phyloP scores from a whole-genome alignment of 2,113 vertebrate genomes.

The Xerus inauris region DNA sequence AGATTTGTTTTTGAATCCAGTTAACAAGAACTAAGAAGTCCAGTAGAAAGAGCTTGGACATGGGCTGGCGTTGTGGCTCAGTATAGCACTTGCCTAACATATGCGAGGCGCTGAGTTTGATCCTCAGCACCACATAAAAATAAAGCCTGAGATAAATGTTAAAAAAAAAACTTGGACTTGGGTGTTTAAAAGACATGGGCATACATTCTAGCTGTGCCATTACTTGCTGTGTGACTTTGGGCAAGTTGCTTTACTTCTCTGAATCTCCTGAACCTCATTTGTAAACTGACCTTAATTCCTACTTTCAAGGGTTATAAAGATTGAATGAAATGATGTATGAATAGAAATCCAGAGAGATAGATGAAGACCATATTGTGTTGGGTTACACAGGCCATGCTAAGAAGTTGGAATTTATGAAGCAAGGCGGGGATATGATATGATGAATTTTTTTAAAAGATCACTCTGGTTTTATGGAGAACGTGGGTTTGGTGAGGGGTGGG shows the following conservation, averaged over 20 bases:
- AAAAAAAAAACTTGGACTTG: not conserved
- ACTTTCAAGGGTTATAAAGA: not conserved
- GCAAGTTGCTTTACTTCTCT: not conserved
- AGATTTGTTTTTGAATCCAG: not conserved
- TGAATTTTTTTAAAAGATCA: not conserved
- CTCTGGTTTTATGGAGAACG: not conserved
- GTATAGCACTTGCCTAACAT: no score
- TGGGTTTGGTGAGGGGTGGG: fast-evolving
- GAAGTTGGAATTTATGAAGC: not conserved
- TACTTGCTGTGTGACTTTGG: not conserved
- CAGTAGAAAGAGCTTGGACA: not conserved
- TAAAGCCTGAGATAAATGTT: no score
- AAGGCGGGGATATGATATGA: not conserved
- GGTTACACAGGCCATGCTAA: not conserved
- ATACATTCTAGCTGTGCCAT: not conserved
- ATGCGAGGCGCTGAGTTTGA: no score
- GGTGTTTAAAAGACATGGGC: not conserved
- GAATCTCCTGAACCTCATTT: not conserved
- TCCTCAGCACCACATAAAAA: no score
- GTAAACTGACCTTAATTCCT: not conserved
- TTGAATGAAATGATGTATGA: not conserved
- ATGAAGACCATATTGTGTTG: not conserved
- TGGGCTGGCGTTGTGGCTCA: no score
- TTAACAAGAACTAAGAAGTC: not conserved
- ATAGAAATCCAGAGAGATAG: not conserved